Evolutionary conservation across 2,113 vertebrate genomes (phyloP).

Genomic region (Gymnobelideus leadbeateri): DNA sequence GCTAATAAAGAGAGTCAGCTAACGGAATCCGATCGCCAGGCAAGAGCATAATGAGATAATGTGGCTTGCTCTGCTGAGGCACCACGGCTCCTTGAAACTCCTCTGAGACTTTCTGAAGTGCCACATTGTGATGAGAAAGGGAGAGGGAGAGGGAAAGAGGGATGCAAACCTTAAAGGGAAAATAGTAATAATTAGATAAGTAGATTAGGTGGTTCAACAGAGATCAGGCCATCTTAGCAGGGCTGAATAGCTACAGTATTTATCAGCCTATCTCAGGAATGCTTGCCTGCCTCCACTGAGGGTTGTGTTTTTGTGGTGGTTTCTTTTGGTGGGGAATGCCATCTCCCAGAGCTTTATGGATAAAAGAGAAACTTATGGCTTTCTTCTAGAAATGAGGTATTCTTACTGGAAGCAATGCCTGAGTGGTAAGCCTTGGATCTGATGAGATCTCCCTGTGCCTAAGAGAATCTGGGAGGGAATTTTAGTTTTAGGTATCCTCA

Average conservation of each 20-base stretch:
- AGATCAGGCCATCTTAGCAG: constrained; percentile 43
- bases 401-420: neutral
- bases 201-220: constrained; percentile 62
- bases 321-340: neutral
- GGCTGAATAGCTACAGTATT: neutral
- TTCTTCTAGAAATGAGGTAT: neutral
- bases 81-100: constrained; percentile 68
- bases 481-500: neutral
- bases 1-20: constrained; percentile 76
- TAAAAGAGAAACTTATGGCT: neutral
- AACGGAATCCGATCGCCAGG: constrained; percentile 69
- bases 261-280: neutral
- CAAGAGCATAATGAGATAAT: constrained; percentile 70
- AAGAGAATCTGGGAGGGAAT: neutral
- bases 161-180: neutral
- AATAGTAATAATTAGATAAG: constrained; percentile 38
- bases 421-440: too few species aligned
- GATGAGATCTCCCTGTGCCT: neutral
- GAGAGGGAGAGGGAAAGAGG: constrained; percentile 12
- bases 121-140: constrained; percentile 4
- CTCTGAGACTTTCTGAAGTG: constrained; percentile 64
- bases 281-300: neutral
- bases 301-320: neutral
- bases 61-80: constrained; percentile 65
- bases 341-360: neutral